Percentiles rank a stretch among this genome's conserved stretches.
phyloP scores from a whole-genome alignment of 2,113 vertebrate species.

The Corydoras sp. region DNA sequence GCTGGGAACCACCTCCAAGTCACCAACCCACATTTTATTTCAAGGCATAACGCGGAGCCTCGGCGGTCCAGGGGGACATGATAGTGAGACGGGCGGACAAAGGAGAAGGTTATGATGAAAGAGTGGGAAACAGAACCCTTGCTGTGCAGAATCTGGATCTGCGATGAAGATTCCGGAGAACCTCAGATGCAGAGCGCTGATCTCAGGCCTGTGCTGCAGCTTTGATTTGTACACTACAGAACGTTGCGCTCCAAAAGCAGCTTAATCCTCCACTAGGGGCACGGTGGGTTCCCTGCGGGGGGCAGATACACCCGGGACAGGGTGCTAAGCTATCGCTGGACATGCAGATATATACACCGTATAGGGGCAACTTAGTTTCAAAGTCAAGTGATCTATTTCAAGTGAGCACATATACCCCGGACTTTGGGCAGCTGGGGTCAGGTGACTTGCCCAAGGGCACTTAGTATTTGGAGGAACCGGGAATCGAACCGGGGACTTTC shows the following conservation, averaged over 20 bases:
- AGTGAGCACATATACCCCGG: no score
- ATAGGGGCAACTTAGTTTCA: no score
- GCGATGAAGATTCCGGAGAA: constrained; percentile 8
- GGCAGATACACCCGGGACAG: no score
- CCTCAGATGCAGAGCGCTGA: constrained; percentile 2
- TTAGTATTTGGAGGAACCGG: no score
- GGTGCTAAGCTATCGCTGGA: no score
- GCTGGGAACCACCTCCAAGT: constrained; percentile 33
- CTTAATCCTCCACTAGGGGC: neutral
- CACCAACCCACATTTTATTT: constrained; percentile 46
- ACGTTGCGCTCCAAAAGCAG: neutral
- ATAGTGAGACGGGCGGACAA: constrained; percentile 28
- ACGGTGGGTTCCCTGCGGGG: no score
- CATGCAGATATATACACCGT: no score
- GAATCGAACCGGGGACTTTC: no score
- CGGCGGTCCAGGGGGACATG: constrained; percentile 33
- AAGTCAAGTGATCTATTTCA: no score
- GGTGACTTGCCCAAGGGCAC: no score
- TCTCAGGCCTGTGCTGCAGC: neutral
- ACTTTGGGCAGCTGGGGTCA: no score
- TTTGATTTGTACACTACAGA: neutral
- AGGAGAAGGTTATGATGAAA: constrained; percentile 56
- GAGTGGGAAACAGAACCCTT: constrained; percentile 48
- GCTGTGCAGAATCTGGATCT: constrained; percentile 21
- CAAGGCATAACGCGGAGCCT: constrained; percentile 39